Evolutionary conservation across 2,797 vertebrate species (phyloP).

Genomic region (Phalloptychus januarius): DNA sequence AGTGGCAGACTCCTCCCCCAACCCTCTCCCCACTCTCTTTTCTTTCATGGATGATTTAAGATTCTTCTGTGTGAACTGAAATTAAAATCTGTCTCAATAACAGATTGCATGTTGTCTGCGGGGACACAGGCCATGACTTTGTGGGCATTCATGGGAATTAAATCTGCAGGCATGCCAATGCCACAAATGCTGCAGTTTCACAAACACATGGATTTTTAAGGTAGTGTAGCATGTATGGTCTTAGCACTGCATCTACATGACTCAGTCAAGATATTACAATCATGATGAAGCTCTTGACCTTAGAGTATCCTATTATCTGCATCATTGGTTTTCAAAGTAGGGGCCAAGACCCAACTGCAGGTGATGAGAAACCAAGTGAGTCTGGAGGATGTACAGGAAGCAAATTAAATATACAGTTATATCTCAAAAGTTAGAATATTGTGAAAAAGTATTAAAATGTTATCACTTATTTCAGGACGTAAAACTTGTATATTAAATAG

Average conservation of each 20-base stretch:
- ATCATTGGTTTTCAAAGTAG: neutral
- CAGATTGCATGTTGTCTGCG: constrained; percentile 3
- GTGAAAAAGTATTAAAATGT: no score
- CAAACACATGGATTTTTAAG: neutral
- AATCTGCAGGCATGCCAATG: neutral
- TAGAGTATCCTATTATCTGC: neutral
- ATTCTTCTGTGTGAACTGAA: constrained; percentile 36
- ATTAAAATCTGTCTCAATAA: constrained; percentile 21
- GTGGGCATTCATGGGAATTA: neutral
- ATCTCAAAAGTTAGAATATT: neutral
- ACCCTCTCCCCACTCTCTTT: constrained; percentile 13
- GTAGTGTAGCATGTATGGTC: neutral
- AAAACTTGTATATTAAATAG: no score
- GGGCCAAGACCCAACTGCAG: neutral
- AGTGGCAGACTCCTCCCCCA: constrained; percentile 68
- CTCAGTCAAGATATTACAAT: neutral
- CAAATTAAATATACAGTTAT: neutral
- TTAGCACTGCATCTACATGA: neutral
- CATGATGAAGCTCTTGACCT: neutral
- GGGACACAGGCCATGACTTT: neutral
- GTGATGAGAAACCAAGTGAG: neutral
- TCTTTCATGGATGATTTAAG: constrained; percentile 53
- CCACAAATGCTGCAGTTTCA: constrained; percentile 1
- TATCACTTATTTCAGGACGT: no score
- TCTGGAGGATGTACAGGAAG: neutral